Evolutionary conservation across 2,113 vertebrate genomes (phyloP).

Genomic region (Maccullochella peelii): DNA sequence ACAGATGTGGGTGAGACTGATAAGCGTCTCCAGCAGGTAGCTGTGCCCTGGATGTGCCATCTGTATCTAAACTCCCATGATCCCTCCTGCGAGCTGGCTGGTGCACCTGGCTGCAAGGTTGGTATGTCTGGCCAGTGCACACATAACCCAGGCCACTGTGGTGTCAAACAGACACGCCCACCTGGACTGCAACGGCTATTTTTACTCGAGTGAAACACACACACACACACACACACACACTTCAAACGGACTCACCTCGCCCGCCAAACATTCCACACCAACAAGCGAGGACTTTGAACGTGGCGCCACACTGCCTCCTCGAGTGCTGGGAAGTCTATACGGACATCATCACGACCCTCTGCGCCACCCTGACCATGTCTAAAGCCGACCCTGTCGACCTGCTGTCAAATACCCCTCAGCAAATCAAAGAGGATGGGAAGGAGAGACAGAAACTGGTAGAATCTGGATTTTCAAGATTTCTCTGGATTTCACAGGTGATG

Average conservation of each 20-base stretch:
- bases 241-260: constrained; percentile 65
- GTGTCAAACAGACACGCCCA: constrained; percentile 53
- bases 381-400: constrained; percentile 55
- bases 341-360: constrained; percentile 63
- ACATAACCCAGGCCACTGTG: constrained; percentile 40
- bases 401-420: constrained; percentile 66
- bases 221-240: constrained; percentile 38
- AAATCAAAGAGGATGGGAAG: constrained; percentile 43
- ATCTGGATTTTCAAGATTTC: constrained; percentile 25
- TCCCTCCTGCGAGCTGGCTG: constrained; percentile 41
- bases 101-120: constrained; percentile 52
- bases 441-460: neutral
- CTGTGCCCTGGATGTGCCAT: constrained; percentile 54
- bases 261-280: constrained; percentile 78
- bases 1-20: constrained; percentile 49
- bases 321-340: constrained; percentile 76
- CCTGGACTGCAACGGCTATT: constrained; percentile 68
- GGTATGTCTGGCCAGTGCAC: constrained; percentile 45
- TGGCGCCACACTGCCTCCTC: constrained; percentile 58
- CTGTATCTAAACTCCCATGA: constrained; percentile 63
- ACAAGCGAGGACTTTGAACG: constrained; percentile 74
- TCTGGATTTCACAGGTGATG: neutral
- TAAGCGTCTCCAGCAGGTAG: constrained; percentile 35
- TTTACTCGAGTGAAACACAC: constrained; percentile 51
- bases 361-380: constrained; percentile 53